phyloP scores from a whole-genome alignment of 37 sponge, comb jelly and placozoan genomes.

The Sycon ciliatum region DNA sequence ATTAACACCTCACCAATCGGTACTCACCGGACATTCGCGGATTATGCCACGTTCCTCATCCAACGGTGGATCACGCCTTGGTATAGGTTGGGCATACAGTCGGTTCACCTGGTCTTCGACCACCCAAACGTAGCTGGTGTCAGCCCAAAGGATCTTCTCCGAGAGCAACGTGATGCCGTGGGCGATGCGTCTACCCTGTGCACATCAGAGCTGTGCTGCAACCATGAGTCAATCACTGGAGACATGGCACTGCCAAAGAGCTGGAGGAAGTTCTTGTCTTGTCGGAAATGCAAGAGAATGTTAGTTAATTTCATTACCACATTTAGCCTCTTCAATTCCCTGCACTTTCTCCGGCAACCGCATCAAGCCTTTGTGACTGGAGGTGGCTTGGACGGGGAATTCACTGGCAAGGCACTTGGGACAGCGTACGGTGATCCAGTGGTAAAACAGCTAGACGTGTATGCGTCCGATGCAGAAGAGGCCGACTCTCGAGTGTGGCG shows the following conservation, averaged over 20 bases:
- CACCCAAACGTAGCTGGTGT: background rate
- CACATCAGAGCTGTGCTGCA: background rate
- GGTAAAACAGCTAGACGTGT: no score
- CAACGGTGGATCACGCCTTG: background rate
- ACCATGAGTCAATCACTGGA: background rate
- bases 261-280: conserved; percentile 13
- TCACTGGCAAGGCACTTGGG: no score
- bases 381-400: no score
- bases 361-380: no score
- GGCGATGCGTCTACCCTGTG: background rate
- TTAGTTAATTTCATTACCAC: no score
- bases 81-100: background rate
- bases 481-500: conserved; percentile 17
- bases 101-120: conserved; percentile 21
- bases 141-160: conserved; percentile 17
- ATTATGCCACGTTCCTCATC: conserved; percentile 23
- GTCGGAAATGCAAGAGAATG: no score
- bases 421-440: no score
- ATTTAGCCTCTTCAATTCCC: no score
- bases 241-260: no score
- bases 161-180: background rate
- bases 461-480: conserved; percentile 22
- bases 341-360: no score
- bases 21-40: conserved; percentile 6
- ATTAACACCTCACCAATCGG: background rate